Base-by-base conservation (phyloP, 2,797 vertebrate species). In the Microcaecilia unicolor region DNA sequence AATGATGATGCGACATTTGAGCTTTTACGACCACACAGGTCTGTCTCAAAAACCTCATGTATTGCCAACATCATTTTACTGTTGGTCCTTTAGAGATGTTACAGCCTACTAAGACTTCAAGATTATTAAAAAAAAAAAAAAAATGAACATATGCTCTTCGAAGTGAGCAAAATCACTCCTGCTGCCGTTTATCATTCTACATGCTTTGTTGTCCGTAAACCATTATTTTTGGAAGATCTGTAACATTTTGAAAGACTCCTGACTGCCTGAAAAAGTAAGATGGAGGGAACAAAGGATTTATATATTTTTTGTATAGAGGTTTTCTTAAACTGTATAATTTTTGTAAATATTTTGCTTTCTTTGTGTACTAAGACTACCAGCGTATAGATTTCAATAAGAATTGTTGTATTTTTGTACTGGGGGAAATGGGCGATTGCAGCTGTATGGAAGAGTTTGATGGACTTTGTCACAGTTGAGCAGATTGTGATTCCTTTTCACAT, bases 321-420 rank as follows among this genome's bases (percentile, higher is more conserved):
- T 83, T 85, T 81, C 77, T 78, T 76, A 81, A 81, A 59, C 55
- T 84, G 79, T 85, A 78, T 82, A 72, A 84, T 83, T 85, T n/a
- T 72, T 85, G 81, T 85, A 85, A 81, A 85, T 83, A 84, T 47
- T 74, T 74, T 64, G 62, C 67, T 65, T 61, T 41, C n/a, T 36
- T 70, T 80, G 79, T 84, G 81, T 82, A 78, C 78, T 76, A 78
- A 83, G 77, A 78, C 64, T 74, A 78, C 74, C 51, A 66, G 68
- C 78, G 41, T 78, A 76, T 85, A 81, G 76, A 81, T 83, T 83
- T 82, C 80, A 70, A 81, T 78, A 65, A 82, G 77, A 83, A 67
- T 68, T 66, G 78, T 81, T 83, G 81, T 85, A 84, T 85, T 85
- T 85, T 85, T 84, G 76, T 84, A 85, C 78, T 71, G 72, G 70